Percentiles rank a stretch among this genome's conserved stretches.
Evolutionary conservation across 2,113 vertebrate species (phyloP).

Genomic region (Todiramphus chloris): DNA sequence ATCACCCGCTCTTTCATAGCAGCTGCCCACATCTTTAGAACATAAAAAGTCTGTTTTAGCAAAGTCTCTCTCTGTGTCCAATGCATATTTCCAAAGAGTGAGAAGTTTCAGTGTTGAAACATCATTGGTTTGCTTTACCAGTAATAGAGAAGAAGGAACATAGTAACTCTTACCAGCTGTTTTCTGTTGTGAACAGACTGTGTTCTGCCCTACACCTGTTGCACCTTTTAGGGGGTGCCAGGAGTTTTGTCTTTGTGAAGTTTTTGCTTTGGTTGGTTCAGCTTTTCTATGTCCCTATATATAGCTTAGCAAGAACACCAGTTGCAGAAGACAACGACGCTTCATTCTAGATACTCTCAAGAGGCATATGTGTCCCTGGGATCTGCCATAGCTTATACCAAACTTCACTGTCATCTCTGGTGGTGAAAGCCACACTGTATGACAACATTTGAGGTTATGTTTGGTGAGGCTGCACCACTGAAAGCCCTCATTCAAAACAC

Average conservation of each 20-base stretch:
- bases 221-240: not conserved
- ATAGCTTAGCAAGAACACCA: not conserved
- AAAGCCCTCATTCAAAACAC: not conserved
- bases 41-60: constrained; percentile 1
- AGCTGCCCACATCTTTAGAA: not conserved
- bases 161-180: not conserved
- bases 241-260: not conserved
- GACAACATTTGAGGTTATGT: not conserved
- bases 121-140: not conserved
- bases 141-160: not conserved
- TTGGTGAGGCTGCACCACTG: not conserved
- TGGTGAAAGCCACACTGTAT: not conserved
- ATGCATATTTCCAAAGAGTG: not conserved
- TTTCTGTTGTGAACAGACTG: not conserved
- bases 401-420: not conserved
- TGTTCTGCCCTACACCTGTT: not conserved
- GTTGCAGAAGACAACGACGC: accelerated
- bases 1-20: not conserved
- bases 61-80: not conserved
- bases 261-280: not conserved
- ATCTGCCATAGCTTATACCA: not conserved
- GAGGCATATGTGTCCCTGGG: not conserved
- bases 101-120: not conserved
- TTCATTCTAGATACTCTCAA: not conserved
- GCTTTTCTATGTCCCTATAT: not conserved